Conservation (phyloP, 2,888 invertebrate genomes). For the Drosophila melanocephala region DNA sequence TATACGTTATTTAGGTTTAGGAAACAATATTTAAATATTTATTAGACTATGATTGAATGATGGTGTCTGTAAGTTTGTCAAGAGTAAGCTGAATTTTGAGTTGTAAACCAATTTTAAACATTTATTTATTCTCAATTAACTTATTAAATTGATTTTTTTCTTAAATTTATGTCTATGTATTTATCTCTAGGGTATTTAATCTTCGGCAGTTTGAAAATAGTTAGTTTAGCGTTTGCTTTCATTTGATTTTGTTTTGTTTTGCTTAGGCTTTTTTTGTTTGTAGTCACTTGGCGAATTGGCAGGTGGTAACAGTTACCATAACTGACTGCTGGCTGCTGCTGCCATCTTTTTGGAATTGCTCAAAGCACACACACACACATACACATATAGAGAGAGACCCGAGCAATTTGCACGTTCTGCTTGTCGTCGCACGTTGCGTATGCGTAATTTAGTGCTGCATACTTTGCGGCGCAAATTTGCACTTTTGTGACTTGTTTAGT, state of each 20-base stretch:
- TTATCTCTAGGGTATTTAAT: slow-evolving; percentile 24
- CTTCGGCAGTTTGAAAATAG: background rate
- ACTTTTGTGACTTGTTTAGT: slow-evolving; percentile 74
- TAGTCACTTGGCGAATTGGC: slow-evolving; percentile 81
- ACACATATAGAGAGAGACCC: background rate
- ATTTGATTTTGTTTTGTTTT: slow-evolving; percentile 54
- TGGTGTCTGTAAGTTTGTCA: background rate
- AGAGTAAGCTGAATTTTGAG: background rate
- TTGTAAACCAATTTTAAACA: background rate
- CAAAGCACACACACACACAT: background rate
- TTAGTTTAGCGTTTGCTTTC: slow-evolving; percentile 22
- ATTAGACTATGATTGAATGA: background rate
- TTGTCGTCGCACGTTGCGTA: slow-evolving; percentile 72
- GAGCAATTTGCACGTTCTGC: slow-evolving; percentile 73
- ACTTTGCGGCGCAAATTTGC: slow-evolving; percentile 78
- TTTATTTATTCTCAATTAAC: background rate
- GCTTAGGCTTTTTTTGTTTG: slow-evolving; percentile 61
- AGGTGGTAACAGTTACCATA: slow-evolving; percentile 44
- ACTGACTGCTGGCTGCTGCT: slow-evolving; percentile 11
- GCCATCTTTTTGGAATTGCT: slow-evolving; percentile 23
- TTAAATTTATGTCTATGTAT: background rate
- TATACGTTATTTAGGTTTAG: no score
- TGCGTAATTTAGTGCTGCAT: slow-evolving; percentile 81
- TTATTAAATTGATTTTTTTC: background rate
- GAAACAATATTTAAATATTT: background rate